Percentiles rank a stretch among this genome's conserved stretches.
phyloP scores from a whole-genome alignment of 53 echinoderm and acorn worm genomes.

The Holothuria leucospilota region DNA sequence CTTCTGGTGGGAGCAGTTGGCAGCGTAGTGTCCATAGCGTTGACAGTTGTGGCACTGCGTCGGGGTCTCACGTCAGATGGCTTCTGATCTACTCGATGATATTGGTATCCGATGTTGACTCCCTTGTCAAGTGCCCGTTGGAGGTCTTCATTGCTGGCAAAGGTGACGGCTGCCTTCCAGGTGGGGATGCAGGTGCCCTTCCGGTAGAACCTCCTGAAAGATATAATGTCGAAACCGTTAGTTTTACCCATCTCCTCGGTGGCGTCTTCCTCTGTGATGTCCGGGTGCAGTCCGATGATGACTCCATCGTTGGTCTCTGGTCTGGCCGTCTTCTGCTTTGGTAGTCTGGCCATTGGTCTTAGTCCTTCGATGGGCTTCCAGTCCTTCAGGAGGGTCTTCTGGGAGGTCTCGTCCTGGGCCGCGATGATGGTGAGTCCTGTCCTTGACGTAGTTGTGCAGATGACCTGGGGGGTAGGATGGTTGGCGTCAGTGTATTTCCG shows the following conservation, averaged over 20 bases:
- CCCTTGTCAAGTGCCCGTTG: neutral
- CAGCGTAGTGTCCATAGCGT: slow-evolving; percentile 10
- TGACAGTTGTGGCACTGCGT: slow-evolving; percentile 40
- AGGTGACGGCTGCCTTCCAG: slow-evolving; percentile 30
- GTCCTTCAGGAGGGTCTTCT: neutral
- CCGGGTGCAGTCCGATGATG: slow-evolving; percentile 22
- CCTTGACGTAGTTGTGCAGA: too few species aligned
- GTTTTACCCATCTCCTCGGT: neutral
- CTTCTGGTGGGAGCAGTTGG: neutral
- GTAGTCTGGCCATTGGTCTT: neutral
- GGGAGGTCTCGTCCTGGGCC: neutral
- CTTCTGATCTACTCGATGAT: neutral
- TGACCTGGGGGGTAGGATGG: slow-evolving; percentile 8
- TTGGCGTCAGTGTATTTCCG: neutral
- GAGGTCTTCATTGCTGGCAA: neutral
- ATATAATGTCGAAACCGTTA: too few species aligned
- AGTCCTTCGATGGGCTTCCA: neutral
- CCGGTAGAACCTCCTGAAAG: neutral
- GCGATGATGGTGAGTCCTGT: neutral
- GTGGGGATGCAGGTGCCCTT: neutral
- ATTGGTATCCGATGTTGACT: neutral
- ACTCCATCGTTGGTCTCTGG: neutral
- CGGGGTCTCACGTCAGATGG: too few species aligned
- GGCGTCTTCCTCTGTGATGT: neutral
- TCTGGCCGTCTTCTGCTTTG: neutral